Percentiles rank a stretch among this genome's conserved stretches.
Conservation (phyloP, 2,113 vertebrate genomes). For the Etia nguti region DNA sequence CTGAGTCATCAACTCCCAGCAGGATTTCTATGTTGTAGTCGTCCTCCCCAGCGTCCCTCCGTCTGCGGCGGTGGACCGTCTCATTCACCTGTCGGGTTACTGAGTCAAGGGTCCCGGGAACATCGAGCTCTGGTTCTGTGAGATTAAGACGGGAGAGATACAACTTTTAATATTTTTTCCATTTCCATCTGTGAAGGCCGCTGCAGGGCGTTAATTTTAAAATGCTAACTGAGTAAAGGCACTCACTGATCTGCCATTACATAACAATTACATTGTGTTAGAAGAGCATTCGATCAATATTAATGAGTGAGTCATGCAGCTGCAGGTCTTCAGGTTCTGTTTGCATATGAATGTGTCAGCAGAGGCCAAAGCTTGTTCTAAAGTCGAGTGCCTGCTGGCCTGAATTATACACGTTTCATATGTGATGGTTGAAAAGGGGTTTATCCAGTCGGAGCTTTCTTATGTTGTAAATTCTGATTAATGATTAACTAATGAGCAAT, state of each 20-base stretch:
- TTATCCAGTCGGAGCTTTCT: not conserved
- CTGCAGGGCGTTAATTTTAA: not conserved
- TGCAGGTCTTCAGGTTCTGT: not conserved
- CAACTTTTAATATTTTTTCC: not conserved
- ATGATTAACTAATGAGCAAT: not conserved
- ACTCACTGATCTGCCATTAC: not conserved
- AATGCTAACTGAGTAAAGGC: not conserved
- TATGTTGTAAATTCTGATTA: accelerated
- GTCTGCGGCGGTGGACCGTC: slow-evolving; percentile 58
- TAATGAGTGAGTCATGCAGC: accelerated
- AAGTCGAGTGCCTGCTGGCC: not conserved
- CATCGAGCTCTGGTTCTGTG: slow-evolving; percentile 71
- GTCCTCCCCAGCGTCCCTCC: slow-evolving; percentile 77
- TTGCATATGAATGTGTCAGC: not conserved
- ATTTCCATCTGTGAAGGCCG: not conserved
- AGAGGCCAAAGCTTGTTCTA: accelerated
- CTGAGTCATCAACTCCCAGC: slow-evolving; percentile 93
- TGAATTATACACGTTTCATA: not conserved
- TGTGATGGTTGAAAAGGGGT: accelerated
- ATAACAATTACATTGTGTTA: not conserved
- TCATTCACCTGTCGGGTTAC: slow-evolving; percentile 77
- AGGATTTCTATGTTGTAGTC: slow-evolving; percentile 97
- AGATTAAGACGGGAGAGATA: not conserved
- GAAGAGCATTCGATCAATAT: not conserved
- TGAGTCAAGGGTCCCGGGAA: slow-evolving; percentile 63